These are phyloP conservation scores for Zoanthus solanderi DNA, from an alignment of 92 coral and sea anemone species.

Conservation along the genomic window DNA sequence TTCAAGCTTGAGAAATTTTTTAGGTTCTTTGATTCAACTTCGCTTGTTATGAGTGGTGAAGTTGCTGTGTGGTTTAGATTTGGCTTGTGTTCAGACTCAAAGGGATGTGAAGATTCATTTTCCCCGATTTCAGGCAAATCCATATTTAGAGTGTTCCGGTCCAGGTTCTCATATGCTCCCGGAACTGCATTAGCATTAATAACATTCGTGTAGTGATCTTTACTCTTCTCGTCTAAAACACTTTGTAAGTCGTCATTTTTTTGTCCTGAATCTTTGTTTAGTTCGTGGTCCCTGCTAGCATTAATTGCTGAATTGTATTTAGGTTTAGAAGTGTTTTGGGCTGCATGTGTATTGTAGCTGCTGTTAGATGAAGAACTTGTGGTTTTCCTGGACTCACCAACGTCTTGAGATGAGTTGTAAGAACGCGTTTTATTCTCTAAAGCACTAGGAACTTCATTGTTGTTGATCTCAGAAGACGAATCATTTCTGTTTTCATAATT, in stretches of 20 bases:
- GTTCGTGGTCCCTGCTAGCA: background rate
- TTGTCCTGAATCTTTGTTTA: background rate
- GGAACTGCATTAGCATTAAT: slow-evolving; percentile 23
- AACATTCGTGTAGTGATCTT: background rate
- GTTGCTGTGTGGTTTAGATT: background rate
- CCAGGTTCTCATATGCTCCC: slow-evolving; percentile 4
- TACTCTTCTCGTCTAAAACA: background rate
- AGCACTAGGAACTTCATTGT: slow-evolving; percentile 27
- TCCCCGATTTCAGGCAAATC: slow-evolving; percentile 2
- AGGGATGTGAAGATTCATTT: background rate
- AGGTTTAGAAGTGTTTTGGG: background rate
- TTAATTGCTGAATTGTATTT: background rate
- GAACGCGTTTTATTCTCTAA: slow-evolving; percentile 1
- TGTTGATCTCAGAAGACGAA: background rate
- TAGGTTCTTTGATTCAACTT: background rate
- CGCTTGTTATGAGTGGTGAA: background rate
- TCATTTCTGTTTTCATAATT: background rate
- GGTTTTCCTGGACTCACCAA: background rate
- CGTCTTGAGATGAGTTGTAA: background rate
- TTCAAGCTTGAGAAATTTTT: background rate
- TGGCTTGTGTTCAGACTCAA: background rate
- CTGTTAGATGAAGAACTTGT: background rate
- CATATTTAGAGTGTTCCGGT: background rate
- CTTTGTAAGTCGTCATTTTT: background rate
- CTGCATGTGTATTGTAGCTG: background rate